Base-by-base conservation (phyloP, 2,888 invertebrate species). In the Sialis lutaria region DNA sequence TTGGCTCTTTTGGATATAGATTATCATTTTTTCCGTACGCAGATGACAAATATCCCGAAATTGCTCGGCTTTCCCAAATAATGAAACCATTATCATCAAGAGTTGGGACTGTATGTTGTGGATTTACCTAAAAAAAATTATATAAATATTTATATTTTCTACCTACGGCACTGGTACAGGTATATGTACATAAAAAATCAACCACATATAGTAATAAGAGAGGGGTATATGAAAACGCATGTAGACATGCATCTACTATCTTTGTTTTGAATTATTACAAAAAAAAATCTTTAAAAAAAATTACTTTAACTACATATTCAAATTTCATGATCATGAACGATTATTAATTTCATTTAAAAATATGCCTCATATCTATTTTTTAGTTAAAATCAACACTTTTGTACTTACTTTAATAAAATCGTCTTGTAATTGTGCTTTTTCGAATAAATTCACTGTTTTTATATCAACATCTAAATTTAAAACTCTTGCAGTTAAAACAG, bases 51-150 rank as follows among this genome's bases (percentile, higher is more conserved):
- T 81, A 82, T 42, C 69, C 63, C 4, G 72, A 69, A 50, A 80
- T 79, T 6, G 79, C 79, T 35, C 75, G 70, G 54, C 79, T 78
- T 59, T 82, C 82, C 77, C 79, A 80, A 43, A 82, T 51, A 9
- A 70, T 59, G 56, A 79, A 77, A 8, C 77, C 79, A 48, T 75
- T 70, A 58, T 82, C 82, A 30, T 75, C 74, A 48, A 82, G 63
- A 6, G 81, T 80, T 6, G 82, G 82, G 5, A 82, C 64, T 49
- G 73, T 73, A 58, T 80, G 79, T 56, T 79, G 79, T 5, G 78
- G 78, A 60, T 79, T 79, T 41, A 77, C 67, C 64, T 75, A 67
- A 42, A 70, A 51, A 49, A 48, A 51, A 49, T 12, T 5, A 22
- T 13, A 12, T 12, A 10, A 40, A 40, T 9, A 9, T 12, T n/a